Evolutionary conservation across 1,140 invertebrate genomes (phyloP).

Genomic region (Dreissena polymorpha): DNA sequence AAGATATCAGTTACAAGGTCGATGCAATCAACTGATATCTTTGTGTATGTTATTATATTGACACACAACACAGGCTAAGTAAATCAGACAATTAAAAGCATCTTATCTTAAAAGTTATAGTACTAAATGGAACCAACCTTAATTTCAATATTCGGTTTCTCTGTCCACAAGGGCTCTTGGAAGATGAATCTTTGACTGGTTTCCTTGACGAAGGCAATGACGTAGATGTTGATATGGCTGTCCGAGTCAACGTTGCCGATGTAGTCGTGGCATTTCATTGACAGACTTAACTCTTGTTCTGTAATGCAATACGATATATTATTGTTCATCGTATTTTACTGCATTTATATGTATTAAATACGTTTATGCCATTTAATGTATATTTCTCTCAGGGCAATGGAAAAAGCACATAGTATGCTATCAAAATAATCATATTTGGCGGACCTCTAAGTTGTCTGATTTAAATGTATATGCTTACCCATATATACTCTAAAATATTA

Average conservation of each 20-base stretch:
- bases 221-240: constrained; percentile 70
- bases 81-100: too few relatives aligned
- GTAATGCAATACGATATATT: constrained; percentile 33
- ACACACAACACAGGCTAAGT: too few relatives aligned
- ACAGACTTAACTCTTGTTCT: constrained; percentile 60
- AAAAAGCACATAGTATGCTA: too few relatives aligned
- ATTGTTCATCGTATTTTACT: not conserved
- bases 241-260: constrained; percentile 70
- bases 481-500: too few relatives aligned
- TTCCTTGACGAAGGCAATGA: constrained; percentile 68
- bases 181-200: constrained; percentile 69
- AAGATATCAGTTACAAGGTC: too few relatives aligned
- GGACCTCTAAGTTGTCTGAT: too few relatives aligned
- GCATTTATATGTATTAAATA: not conserved
- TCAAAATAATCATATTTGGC: too few relatives aligned
- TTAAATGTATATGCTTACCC: too few relatives aligned
- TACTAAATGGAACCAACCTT: constrained; percentile 57
- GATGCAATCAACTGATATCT: too few relatives aligned
- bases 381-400: not conserved
- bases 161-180: constrained; percentile 67
- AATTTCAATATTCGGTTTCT: constrained; percentile 73
- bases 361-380: not conserved
- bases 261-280: constrained; percentile 69
- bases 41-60: too few relatives aligned
- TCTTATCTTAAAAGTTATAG: too few relatives aligned